Conservation (phyloP, 1,140 invertebrate genomes). For the Leptopilina boulardi region DNA sequence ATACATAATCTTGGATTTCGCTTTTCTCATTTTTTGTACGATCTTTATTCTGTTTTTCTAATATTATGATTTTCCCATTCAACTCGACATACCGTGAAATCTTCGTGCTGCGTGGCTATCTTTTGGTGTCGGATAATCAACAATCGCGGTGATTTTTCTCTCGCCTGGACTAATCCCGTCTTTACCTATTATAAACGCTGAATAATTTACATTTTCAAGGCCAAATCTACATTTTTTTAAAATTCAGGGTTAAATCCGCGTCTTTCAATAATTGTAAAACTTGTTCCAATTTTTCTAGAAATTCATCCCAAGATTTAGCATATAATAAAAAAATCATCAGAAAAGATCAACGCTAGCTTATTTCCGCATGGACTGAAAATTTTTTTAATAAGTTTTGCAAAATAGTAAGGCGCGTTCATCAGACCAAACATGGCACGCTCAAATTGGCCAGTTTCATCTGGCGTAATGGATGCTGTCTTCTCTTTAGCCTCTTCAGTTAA, state of each 20-base stretch:
- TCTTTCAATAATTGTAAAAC: background rate
- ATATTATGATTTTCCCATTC: background rate
- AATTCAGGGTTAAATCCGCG: background rate
- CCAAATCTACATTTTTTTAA: background rate
- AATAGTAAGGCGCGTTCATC: slow-evolving; percentile 28
- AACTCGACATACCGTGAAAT: background rate
- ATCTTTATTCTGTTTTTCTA: background rate
- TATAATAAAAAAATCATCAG: background rate
- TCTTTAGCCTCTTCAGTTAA: slow-evolving; percentile 20
- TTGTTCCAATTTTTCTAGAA: background rate
- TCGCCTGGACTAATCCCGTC: background rate
- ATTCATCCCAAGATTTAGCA: background rate
- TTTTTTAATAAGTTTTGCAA: slow-evolving; percentile 25
- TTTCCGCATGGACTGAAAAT: background rate
- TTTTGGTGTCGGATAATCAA: background rate
- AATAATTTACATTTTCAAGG: background rate
- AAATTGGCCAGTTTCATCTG: slow-evolving; percentile 12
- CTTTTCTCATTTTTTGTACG: slow-evolving; percentile 38
- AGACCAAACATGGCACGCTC: slow-evolving; percentile 29
- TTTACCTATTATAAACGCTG: background rate
- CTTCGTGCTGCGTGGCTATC: background rate
- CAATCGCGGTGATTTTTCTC: background rate
- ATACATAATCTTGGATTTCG: no score
- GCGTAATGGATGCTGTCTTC: slow-evolving; percentile 29
- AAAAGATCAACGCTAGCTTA: background rate